Conservation (phyloP, 2,113 vertebrate species). For the Chloroceryle aenea region DNA sequence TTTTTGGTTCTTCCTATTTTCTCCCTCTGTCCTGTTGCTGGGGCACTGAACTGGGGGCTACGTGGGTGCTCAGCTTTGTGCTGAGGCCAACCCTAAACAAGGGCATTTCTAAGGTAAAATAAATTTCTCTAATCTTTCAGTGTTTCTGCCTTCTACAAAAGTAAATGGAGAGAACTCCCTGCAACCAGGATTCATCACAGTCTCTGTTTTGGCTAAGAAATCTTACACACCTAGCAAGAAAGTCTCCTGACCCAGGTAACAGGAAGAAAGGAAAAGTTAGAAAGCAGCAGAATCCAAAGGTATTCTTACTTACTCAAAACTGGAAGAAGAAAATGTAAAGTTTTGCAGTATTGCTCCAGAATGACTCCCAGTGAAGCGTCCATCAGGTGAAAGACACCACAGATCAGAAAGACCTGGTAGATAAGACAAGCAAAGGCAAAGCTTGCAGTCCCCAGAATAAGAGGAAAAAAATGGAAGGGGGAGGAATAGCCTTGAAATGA, state of each 20-base stretch:
- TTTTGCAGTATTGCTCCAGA: background rate
- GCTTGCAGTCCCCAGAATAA: background rate
- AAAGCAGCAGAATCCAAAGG: background rate
- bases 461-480: background rate
- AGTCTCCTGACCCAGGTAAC: background rate
- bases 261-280: background rate
- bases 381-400: background rate
- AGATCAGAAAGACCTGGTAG: background rate
- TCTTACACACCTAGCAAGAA: fast-evolving
- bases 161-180: background rate
- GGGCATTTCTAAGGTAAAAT: background rate
- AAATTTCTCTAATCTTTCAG: background rate
- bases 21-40: fast-evolving
- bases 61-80: fast-evolving
- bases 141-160: background rate
- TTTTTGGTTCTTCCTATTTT: background rate
- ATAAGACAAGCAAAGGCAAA: background rate
- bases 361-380: background rate
- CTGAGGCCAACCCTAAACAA: background rate
- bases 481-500: background rate
- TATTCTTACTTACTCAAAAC: background rate
- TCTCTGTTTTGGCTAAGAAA: background rate
- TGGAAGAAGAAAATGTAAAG: background rate
- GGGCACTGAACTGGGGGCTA: fast-evolving
- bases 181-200: background rate